Base-by-base conservation (phyloP, 64 coral and sea anemone genomes). In the Cladopsammia gracilis region DNA sequence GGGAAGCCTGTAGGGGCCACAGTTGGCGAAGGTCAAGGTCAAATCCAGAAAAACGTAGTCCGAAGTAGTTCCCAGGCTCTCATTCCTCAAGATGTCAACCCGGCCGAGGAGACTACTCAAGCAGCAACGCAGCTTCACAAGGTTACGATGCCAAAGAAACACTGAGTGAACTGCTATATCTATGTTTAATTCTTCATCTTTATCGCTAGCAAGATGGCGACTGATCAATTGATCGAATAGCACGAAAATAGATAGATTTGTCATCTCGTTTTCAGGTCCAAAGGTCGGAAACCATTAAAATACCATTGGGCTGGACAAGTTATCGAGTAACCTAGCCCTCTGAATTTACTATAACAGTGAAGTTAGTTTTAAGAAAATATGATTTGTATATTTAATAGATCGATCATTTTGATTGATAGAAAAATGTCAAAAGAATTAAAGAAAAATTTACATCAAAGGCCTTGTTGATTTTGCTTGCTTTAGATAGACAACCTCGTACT, bases 51-150 rank as follows among this genome's bases (percentile, higher is more conserved):
- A 52, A 61, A 60, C 77, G 25, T 78, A 24, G 78, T 42, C 5
- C 34, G 61, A 67, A 67, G 26, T 84, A 23, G 10, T 11, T 47
- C 62, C 46, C 80, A 84, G 44, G 8, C 80, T 67, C 61, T n/a
- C 45, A 67, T 84, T 20, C 80, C 61, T 84, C 60, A 84, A 24
- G 62, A 84, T 45, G 13, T 68, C n/a, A 84, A 67, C 10, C 80
- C 80, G 80, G 61, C 80, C 19, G 3, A 22, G 11, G 80, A 84
- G 62, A 0, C 23, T 0, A 67, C 62, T 7, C 60, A 65, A 45
- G 10, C 62, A 67, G 58, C 80, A 5, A 67, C 62, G 4, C 62
- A 66, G 20, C 45, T 66, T n/a, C 80, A 67, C 20, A 67, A 23
- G 10, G 62, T 84, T 5, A 20, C 45, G 19, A 84, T 23, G 19